Evolutionary conservation across 2,113 vertebrate genomes (phyloP).

Genomic region (Sus scrofa): DNA sequence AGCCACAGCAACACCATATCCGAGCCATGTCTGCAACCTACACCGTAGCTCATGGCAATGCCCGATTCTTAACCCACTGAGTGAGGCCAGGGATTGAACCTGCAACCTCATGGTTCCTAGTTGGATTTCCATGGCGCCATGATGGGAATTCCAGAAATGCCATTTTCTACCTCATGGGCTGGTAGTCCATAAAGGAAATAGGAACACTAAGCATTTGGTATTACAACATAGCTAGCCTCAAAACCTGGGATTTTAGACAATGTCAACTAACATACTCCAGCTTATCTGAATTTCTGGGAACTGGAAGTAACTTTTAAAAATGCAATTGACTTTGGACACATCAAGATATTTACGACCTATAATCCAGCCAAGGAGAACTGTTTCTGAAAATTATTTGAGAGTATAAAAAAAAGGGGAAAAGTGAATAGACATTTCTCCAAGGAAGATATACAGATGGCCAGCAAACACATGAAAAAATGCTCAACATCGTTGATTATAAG

Average conservation of each 20-base stretch:
- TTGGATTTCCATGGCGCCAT: no score
- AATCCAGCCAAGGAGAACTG: background rate
- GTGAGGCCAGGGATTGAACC: no score
- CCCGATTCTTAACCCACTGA: no score
- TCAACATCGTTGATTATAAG: no score
- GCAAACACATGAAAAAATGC: no score
- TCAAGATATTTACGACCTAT: background rate
- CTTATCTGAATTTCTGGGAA: background rate
- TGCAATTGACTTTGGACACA: slow-evolving; percentile 27
- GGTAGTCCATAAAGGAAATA: background rate
- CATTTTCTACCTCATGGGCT: background rate
- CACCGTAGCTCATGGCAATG: no score
- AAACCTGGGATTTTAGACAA: slow-evolving; percentile 36
- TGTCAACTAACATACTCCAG: background rate
- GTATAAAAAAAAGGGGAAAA: background rate
- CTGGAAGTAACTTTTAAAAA: slow-evolving; percentile 45
- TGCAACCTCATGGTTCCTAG: no score
- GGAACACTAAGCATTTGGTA: background rate
- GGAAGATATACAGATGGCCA: no score
- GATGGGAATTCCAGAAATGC: background rate
- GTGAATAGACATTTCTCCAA: no score
- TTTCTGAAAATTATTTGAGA: slow-evolving; percentile 51
- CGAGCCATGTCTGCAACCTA: no score
- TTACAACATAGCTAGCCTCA: background rate
- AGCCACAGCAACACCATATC: no score